Evolutionary conservation across 2,797 vertebrate genomes (phyloP).

Genomic region (Gallinago nigripennis): DNA sequence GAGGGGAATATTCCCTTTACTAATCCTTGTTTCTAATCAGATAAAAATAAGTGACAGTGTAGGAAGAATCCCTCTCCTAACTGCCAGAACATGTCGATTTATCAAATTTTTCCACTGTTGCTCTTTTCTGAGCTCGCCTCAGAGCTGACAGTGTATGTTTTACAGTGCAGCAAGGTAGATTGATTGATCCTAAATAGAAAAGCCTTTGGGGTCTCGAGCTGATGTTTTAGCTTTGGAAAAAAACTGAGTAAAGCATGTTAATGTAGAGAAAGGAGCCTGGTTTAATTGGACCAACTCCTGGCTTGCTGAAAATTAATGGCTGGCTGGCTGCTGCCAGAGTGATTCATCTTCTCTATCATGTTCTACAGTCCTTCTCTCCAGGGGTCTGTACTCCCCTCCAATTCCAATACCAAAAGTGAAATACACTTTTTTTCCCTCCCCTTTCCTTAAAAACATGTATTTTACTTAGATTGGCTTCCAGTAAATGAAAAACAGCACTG

Average conservation of each 20-base stretch:
- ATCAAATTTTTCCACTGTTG: constrained; percentile 58
- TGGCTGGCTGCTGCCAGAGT: constrained; percentile 61
- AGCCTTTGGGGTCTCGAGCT: constrained; percentile 61
- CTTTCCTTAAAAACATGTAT: constrained; percentile 44
- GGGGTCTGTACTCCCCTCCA: constrained; percentile 67
- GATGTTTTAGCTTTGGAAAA: constrained; percentile 47
- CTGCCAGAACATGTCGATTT: constrained; percentile 62
- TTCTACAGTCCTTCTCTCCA: constrained; percentile 60
- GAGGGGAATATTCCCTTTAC: constrained; percentile 26
- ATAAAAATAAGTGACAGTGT: constrained; percentile 63
- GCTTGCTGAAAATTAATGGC: constrained; percentile 67
- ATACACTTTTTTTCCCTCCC: background rate
- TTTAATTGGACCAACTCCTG: constrained; percentile 68
- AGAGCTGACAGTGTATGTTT: constrained; percentile 61
- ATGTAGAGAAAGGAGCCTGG: constrained; percentile 54
- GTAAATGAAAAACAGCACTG: constrained; percentile 58
- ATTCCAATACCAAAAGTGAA: constrained; percentile 55
- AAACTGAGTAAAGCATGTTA: constrained; percentile 62
- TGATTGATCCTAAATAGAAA: constrained; percentile 71
- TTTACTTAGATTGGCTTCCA: constrained; percentile 50
- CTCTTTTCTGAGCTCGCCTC: constrained; percentile 51
- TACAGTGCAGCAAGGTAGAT: constrained; percentile 63
- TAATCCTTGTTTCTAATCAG: constrained; percentile 57
- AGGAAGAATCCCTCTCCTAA: constrained; percentile 51
- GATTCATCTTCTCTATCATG: constrained; percentile 69